These are phyloP conservation scores for Myotis myotis DNA, from an alignment of 2,797 vertebrate species.

Conservation along the genomic window DNA sequence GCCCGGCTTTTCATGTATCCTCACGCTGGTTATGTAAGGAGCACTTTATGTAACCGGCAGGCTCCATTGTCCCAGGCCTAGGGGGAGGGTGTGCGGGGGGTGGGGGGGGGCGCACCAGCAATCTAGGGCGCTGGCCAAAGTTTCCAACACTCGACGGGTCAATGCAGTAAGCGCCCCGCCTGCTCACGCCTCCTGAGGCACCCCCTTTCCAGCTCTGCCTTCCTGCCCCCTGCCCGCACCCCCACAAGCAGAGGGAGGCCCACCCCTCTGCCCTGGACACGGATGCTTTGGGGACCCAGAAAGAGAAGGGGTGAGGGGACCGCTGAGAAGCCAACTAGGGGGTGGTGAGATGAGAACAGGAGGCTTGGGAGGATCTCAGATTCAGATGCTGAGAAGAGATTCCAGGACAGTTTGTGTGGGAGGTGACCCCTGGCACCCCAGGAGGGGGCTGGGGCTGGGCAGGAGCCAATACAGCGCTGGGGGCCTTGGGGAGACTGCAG, in stretches of 20 bases:
- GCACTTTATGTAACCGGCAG: not conserved
- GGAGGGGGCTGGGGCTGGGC: not conserved
- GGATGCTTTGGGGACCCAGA: rapidly evolving
- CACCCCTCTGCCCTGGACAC: not conserved
- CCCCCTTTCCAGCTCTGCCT: not conserved
- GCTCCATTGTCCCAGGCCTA: not conserved
- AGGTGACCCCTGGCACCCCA: not conserved
- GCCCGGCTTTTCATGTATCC: not conserved
- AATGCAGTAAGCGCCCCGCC: rapidly evolving
- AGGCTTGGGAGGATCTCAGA: rapidly evolving
- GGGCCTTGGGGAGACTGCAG: rapidly evolving
- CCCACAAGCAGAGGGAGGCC: not conserved
- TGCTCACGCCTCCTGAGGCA: rapidly evolving
- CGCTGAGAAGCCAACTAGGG: not conserved
- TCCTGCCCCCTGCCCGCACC: not conserved
- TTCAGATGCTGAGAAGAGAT: not conserved
- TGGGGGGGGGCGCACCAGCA: too few species aligned
- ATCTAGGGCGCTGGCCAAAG: not conserved
- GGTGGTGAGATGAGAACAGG: too few species aligned
- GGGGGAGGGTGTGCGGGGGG: not conserved
- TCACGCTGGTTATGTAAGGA: not conserved
- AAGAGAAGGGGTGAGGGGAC: not conserved
- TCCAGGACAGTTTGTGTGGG: not conserved
- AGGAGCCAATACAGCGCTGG: too few species aligned
- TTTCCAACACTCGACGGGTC: rapidly evolving